phyloP scores from a whole-genome alignment of 2,888 invertebrate genomes.

The Stictocephala bisonia region DNA sequence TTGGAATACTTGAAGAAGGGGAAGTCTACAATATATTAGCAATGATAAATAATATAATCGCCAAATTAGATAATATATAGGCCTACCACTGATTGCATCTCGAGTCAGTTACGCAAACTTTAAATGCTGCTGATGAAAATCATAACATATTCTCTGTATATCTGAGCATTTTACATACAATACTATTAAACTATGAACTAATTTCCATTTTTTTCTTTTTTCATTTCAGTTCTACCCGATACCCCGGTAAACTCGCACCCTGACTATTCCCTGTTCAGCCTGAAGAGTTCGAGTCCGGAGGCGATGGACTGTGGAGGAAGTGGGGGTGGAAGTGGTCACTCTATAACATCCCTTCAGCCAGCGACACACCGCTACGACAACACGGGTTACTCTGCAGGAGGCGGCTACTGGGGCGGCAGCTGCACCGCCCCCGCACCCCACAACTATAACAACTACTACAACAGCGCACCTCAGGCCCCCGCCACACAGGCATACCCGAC shows the following conservation, averaged over 20 bases:
- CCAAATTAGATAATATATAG: too few relatives aligned
- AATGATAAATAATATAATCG: too few relatives aligned
- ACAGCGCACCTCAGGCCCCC: constrained; percentile 22
- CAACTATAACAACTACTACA: constrained; percentile 72
- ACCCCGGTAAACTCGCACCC: constrained; percentile 41
- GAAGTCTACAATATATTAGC: too few relatives aligned
- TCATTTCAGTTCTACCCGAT: constrained; percentile 34
- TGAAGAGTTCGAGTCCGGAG: constrained; percentile 40
- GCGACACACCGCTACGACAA: constrained; percentile 69
- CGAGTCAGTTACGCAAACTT: too few relatives aligned
- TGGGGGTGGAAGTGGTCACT: not conserved
- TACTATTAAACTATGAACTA: too few relatives aligned
- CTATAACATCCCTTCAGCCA: constrained; percentile 30
- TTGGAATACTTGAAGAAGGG: too few relatives aligned
- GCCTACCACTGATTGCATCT: too few relatives aligned
- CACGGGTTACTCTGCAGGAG: constrained; percentile 64
- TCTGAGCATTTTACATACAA: too few relatives aligned
- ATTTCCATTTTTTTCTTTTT: too few relatives aligned
- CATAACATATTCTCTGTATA: too few relatives aligned
- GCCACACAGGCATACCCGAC: constrained; percentile 51
- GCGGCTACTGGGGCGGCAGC: constrained; percentile 51
- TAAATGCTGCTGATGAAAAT: too few relatives aligned
- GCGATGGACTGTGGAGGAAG: constrained; percentile 25
- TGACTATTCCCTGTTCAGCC: constrained; percentile 53
- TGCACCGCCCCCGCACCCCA: constrained; percentile 64